Base-by-base conservation (phyloP, 2,888 invertebrate genomes). In the Drosophila nigricruria region DNA sequence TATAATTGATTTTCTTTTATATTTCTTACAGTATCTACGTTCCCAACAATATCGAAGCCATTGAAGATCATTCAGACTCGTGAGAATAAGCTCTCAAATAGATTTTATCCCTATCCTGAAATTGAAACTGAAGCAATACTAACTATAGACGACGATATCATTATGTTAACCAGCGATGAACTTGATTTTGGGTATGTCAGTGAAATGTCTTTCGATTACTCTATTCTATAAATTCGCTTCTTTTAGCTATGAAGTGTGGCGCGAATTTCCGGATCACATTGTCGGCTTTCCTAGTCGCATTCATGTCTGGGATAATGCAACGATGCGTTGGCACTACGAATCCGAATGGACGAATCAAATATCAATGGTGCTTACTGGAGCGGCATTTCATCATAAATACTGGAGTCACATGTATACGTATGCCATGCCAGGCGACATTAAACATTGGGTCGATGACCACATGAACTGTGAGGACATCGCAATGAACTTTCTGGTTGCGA, bases 381-480 rank as follows among this genome's bases (percentile, higher is more conserved):
- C 98, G 16, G 98, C 98, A 58, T 99, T 98, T 93, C 97, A 98
- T 93, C 98, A 99, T 92, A 98, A 98, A 94, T 97, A 96, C 91
- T 99, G 98, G 97, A 98, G 97, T 91, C 97, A 97, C 93, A 95
- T 98, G 93, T 99, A 98, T 92, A 98, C 98, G 23, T 95, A 96
- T 84, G 95, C 95, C 47, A 96, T 99, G 96, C 98, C 98, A 0
- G 94, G 95, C 0, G 95, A 96, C 84, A 96, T 98, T 47, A 96
- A 96, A 69, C 94, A 95, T 61, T 98, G 97, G 97, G 98, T 98
- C 0, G 98, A 99, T 92, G 96, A 97, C 18, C 96, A 97, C 91
- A 98, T 98, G 97, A 99, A 99, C 93, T 99, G 98, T 92, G 99
- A 99, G 93, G 98, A 99, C 91, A 98, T 99, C 82, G 98, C 98